phyloP scores from a whole-genome alignment of 2,888 invertebrate genomes.

The Agapostemon virescens region DNA sequence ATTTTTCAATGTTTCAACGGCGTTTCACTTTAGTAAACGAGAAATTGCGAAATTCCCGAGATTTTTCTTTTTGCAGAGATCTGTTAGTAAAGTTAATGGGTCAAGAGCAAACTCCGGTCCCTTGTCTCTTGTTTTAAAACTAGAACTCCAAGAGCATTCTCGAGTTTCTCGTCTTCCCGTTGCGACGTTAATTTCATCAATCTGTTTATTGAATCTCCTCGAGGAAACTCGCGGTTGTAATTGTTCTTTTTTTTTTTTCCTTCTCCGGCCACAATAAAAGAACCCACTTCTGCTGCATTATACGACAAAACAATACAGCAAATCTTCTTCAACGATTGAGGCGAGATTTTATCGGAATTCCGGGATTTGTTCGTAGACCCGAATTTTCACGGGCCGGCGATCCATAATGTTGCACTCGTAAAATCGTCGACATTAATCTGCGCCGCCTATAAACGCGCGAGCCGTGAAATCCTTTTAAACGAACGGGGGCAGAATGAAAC shows the following conservation, averaged over 20 bases:
- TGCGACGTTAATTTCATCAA: slow-evolving; percentile 41
- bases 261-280: neutral
- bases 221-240: neutral
- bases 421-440: slow-evolving; percentile 50
- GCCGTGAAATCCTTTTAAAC: slow-evolving; percentile 50
- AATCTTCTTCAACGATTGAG: neutral
- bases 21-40: neutral
- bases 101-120: slow-evolving; percentile 19
- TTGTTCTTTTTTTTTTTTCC: neutral
- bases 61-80: neutral
- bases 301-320: neutral
- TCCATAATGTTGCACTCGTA: slow-evolving; percentile 24
- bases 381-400: slow-evolving; percentile 21
- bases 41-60: neutral
- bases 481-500: slow-evolving; percentile 29
- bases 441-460: slow-evolving; percentile 28
- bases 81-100: neutral
- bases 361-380: slow-evolving; percentile 4
- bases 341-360: neutral
- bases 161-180: slow-evolving; percentile 38
- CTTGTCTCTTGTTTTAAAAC: slow-evolving; percentile 28
- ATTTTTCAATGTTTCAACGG: too few species aligned
- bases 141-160: slow-evolving; percentile 25
- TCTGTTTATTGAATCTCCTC: slow-evolving; percentile 46
- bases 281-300: neutral